Percentiles rank a stretch among this genome's conserved stretches.
Conservation (phyloP, 2,888 invertebrate species). For the Plutella xylostella region DNA sequence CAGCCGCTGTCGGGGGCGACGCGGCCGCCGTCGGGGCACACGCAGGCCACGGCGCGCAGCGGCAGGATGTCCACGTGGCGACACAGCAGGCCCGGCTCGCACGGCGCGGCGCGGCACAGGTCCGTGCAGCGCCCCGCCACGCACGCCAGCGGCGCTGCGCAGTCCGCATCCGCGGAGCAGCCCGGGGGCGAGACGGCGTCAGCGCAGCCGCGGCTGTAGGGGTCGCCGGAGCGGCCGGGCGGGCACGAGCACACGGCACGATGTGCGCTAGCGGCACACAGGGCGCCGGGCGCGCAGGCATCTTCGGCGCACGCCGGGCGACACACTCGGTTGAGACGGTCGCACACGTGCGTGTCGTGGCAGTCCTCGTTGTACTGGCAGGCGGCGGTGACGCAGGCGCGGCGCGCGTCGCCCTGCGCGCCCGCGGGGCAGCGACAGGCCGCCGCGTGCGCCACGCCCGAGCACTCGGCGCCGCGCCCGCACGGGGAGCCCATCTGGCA, state of each 20-base stretch:
- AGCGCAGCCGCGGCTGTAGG: constrained; percentile 71
- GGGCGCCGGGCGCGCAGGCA: constrained; percentile 82
- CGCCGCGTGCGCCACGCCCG: constrained; percentile 79
- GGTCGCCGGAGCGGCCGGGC: constrained; percentile 81
- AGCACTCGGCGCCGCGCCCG: constrained; percentile 83
- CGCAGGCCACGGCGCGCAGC: constrained; percentile 86
- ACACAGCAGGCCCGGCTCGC: constrained; percentile 83
- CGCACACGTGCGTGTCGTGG: constrained; percentile 85
- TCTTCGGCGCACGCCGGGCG: constrained; percentile 85
- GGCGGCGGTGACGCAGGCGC: constrained; percentile 84
- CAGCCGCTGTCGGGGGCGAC: constrained; percentile 81
- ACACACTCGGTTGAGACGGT: constrained; percentile 85
- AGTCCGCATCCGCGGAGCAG: constrained; percentile 82
- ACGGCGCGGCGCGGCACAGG: constrained; percentile 81
- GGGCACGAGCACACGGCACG: constrained; percentile 83
- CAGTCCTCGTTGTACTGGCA: constrained; percentile 93
- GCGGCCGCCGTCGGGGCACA: constrained; percentile 85
- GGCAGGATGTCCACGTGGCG: constrained; percentile 83
- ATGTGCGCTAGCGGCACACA: constrained; percentile 81
- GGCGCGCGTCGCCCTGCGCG: constrained; percentile 84
- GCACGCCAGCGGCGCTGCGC: constrained; percentile 80
- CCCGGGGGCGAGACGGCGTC: constrained; percentile 54
- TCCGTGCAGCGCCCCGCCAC: constrained; percentile 81
- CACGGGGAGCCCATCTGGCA: constrained; percentile 78
- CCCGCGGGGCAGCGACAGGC: constrained; percentile 87